Conservation (phyloP, 2,888 invertebrate genomes). For the Bellardia bayeri region DNA sequence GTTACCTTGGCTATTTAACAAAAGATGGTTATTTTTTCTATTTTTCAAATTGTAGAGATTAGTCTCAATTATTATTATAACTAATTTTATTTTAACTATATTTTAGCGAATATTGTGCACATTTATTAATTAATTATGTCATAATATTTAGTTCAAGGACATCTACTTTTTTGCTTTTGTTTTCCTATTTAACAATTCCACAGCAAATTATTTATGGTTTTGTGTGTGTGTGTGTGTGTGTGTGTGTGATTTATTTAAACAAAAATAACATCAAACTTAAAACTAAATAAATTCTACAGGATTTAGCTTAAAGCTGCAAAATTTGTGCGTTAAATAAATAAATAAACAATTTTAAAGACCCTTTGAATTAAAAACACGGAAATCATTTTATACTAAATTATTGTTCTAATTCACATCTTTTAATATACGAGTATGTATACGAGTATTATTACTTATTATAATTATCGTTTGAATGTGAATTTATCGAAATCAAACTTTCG, state of each 20-base stretch:
- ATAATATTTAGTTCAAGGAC: conserved; percentile 63
- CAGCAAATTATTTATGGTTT: not conserved
- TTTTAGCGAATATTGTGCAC: not conserved
- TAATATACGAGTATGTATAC: not conserved
- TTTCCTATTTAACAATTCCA: not conserved
- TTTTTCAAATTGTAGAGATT: not conserved
- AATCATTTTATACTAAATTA: not conserved
- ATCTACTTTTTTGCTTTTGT: conserved; percentile 4
- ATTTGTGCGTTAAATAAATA: not conserved
- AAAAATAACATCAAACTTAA: not conserved
- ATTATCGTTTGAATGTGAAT: no score
- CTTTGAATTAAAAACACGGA: conserved; percentile 40
- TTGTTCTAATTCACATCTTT: not conserved
- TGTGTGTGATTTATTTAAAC: not conserved
- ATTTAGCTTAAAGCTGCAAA: not conserved
- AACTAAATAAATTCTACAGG: not conserved
- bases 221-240: not conserved
- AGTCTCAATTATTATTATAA: not conserved
- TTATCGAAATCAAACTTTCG: no score
- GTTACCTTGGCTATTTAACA: conserved; percentile 49
- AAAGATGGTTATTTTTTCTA: conserved; percentile 30
- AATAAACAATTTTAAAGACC: not conserved
- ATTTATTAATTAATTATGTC: conserved; percentile 44
- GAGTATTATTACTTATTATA: no score
- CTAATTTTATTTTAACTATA: not conserved